Conservation (phyloP, 2,797 vertebrate genomes). For the Pygocentrus nattereri region DNA sequence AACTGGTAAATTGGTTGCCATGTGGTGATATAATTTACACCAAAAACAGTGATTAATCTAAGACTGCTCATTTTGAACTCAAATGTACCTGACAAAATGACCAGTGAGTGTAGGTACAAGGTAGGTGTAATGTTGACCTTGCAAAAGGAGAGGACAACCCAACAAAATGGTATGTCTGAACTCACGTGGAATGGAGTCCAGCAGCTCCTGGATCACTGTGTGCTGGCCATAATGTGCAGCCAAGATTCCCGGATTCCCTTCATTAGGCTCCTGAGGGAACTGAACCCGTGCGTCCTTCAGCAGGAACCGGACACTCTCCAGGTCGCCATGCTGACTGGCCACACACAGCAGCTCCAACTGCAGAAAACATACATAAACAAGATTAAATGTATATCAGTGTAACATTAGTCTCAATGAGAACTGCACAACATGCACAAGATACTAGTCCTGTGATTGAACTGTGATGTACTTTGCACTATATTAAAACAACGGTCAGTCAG, state of each 20-base stretch:
- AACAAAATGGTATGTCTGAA: neutral
- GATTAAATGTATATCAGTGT: neutral
- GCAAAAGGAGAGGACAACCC: too few species aligned
- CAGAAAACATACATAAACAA: conserved; percentile 29
- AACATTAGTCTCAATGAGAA: neutral
- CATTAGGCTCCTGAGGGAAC: conserved; percentile 81
- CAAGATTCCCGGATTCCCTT: conserved; percentile 87
- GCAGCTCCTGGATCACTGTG: conserved; percentile 82
- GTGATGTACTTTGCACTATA: too few species aligned
- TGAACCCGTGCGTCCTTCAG: conserved; percentile 80
- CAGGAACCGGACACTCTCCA: conserved; percentile 85
- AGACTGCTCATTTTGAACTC: too few species aligned
- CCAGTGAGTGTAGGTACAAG: too few species aligned
- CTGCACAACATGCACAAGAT: neutral
- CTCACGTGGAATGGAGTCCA: conserved; percentile 87
- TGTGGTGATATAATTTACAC: too few species aligned
- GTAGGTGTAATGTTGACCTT: neutral
- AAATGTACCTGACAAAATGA: too few species aligned
- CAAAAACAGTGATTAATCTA: too few species aligned
- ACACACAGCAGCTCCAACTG: conserved; percentile 86
- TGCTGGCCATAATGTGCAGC: conserved; percentile 86
- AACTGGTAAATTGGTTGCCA: too few species aligned
- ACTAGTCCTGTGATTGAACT: neutral
- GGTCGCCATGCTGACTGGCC: conserved; percentile 84
- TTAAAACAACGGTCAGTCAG: too few species aligned